Evolutionary conservation across 2,888 invertebrate genomes (phyloP).

Genomic region (Amphiduros pacificus): DNA sequence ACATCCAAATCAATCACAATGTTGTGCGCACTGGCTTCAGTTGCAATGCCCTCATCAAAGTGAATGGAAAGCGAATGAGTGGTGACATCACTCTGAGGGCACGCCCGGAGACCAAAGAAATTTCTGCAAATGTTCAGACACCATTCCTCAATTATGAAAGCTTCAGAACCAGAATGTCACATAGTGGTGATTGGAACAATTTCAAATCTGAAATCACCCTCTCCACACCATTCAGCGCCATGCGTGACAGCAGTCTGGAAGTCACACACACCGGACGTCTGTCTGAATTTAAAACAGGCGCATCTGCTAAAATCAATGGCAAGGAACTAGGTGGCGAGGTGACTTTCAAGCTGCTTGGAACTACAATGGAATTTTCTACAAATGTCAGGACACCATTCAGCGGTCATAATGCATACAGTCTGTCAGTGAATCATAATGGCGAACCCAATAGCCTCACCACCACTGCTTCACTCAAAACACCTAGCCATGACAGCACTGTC

Average conservation of each 20-base stretch:
- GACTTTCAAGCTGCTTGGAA: not conserved
- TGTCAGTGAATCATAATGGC: not conserved
- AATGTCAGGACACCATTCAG: constrained; percentile 1
- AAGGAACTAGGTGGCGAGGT: not conserved
- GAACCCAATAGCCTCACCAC: not conserved
- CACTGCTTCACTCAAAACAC: not conserved
- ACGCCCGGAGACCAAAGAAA: constrained; percentile 13
- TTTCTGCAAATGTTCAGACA: constrained; percentile 30
- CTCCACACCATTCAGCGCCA: not conserved
- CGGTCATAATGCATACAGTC: not conserved
- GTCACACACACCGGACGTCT: not conserved
- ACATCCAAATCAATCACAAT: no score
- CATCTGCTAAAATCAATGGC: not conserved
- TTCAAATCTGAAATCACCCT: not conserved
- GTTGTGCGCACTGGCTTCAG: no score
- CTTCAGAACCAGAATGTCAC: constrained; percentile 14
- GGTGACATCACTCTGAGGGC: not conserved
- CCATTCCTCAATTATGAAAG: constrained; percentile 28
- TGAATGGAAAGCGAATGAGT: not conserved
- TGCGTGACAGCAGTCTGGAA: not conserved
- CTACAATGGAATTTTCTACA: not conserved
- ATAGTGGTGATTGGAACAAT: no score
- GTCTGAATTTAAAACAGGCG: not conserved
- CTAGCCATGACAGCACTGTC: not conserved
- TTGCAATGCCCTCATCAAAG: not conserved